phyloP scores from a whole-genome alignment of 2,797 vertebrate genomes.

The Sardinella longiceps region DNA sequence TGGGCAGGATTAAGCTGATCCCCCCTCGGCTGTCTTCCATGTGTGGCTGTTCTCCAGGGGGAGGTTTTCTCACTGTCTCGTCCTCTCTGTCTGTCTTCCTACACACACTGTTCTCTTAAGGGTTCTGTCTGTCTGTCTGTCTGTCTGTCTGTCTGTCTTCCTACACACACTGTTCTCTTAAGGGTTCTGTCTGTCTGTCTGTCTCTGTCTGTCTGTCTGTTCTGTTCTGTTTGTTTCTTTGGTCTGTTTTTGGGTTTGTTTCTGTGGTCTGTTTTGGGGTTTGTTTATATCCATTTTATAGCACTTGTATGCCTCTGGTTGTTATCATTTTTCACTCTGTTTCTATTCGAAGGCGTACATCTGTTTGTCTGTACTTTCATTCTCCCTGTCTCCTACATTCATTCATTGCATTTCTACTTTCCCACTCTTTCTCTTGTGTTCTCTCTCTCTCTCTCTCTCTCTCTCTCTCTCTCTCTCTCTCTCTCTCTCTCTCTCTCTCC shows the following conservation, averaged over 20 bases:
- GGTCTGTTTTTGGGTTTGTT: too few species aligned
- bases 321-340: neutral
- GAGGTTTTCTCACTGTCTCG: neutral
- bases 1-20: neutral
- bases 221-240: too few species aligned
- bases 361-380: neutral
- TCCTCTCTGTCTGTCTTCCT: neutral
- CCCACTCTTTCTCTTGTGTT: neutral
- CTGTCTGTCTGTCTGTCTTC: neutral
- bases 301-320: neutral
- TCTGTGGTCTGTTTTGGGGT: neutral
- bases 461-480: neutral
- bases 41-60: neutral
- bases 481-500: constrained; percentile 20
- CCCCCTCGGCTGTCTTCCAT: neutral
- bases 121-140: neutral
- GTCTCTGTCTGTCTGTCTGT: neutral
- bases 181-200: neutral
- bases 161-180: neutral
- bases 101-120: neutral
- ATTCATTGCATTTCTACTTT: too few species aligned
- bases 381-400: too few species aligned
- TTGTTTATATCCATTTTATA: neutral
- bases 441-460: constrained; percentile 29
- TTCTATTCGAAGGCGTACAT: neutral